Base-by-base conservation (phyloP, 2,888 invertebrate species). In the Pterostichus niger region DNA sequence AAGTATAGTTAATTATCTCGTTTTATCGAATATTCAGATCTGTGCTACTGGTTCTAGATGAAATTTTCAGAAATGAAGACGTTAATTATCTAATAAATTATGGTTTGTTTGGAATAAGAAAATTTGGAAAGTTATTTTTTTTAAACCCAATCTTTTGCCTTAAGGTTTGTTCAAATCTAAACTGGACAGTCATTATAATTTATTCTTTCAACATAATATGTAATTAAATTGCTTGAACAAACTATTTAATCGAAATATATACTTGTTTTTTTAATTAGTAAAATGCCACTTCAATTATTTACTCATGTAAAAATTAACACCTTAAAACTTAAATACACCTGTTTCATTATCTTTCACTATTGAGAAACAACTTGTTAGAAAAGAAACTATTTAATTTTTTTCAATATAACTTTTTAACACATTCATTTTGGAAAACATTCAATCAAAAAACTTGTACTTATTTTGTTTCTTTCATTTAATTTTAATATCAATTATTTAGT, bases 1-100 rank as follows among this genome's bases (percentile, higher is more conserved):
- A 64, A 64, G 64, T 64, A 59, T 59, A 59, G 59, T 71, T 71
- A 71, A 71, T 71, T 40, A 71, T 71, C 46, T 71, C 5, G 49
- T 52, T 49, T 52, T 75, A 75, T 75, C 75, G 13, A 24, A 13
- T 24, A 49, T 49, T 49, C 33, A 17, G 71, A 75, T 75, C 75
- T 75, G 15, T 24, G 33, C 49, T 75, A 46, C 46, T 40, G 35
- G 15, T 40, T 13, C 40, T 68, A 15, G 40, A 44, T 31, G 64
- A 64, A 64, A 64, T 35, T 64, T 64, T 33, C 64, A 13, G 6
- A 17, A n/a, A 64, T 75, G 52, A 49, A 75, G 52, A 75, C 75
- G n/a, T 75, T 75, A 75, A 75, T 75, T 75, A 52, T 49, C 49
- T 75, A 75, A 49, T 75, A 75, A 52, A 75, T 75, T 75, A 75